These are phyloP conservation scores for Tokudaia tokunoshimensis DNA, from an alignment of 2,797 vertebrate genomes.

Conservation along the genomic window DNA sequence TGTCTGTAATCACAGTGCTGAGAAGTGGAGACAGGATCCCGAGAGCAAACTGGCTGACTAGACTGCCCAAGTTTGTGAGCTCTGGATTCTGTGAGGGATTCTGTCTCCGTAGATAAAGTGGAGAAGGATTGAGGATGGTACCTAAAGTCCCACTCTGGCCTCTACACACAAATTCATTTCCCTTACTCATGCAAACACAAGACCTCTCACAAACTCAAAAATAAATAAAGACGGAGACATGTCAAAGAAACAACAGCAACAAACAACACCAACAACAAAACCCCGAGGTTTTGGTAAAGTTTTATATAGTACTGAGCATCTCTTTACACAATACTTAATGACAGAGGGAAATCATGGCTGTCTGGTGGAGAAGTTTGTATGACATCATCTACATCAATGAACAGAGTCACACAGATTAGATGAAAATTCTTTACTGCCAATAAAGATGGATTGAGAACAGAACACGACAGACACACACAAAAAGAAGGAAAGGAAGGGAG, in stretches of 20 bases:
- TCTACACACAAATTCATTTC: not conserved
- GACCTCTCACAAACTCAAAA: not conserved
- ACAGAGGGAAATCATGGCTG: not conserved
- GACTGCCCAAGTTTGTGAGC: not conserved
- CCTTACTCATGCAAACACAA: not conserved
- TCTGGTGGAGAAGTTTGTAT: not conserved
- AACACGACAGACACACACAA: not conserved
- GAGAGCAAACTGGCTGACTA: not conserved
- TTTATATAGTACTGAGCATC: not conserved
- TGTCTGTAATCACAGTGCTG: not conserved
- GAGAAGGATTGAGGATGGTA: not conserved
- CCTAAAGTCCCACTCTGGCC: not conserved
- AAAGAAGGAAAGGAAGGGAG: not conserved
- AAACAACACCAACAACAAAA: not conserved
- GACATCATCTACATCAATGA: not conserved
- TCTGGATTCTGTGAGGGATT: not conserved
- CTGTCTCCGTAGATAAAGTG: not conserved
- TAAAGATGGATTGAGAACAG: not conserved
- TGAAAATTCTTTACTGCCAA: not conserved
- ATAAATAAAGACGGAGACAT: not conserved
- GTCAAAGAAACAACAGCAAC: not conserved
- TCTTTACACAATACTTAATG: not conserved
- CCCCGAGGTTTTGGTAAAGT: not conserved
- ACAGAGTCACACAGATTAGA: conserved; percentile 5
- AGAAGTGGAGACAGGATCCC: not conserved